Percentiles rank a stretch among this genome's conserved stretches.
phyloP scores from a whole-genome alignment of 2,888 invertebrate species.

The Anodontia alba region DNA sequence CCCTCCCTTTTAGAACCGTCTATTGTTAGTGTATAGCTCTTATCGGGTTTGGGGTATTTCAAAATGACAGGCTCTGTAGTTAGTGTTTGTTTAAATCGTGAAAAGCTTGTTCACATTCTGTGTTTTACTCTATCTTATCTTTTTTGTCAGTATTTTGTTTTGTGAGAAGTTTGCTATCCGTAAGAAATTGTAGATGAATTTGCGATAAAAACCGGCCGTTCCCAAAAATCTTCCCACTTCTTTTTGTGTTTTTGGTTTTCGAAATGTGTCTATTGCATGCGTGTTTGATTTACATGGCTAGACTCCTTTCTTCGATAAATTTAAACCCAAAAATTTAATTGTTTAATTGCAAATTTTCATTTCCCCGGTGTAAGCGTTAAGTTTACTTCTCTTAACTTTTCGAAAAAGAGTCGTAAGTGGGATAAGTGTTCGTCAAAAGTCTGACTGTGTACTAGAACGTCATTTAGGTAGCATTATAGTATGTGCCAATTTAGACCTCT shows the following conservation, averaged over 20 bases:
- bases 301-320: background rate
- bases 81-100: background rate
- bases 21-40: background rate
- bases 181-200: background rate
- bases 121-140: background rate
- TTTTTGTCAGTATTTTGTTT: background rate
- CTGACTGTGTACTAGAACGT: background rate
- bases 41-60: background rate
- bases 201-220: background rate
- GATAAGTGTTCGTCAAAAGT: background rate
- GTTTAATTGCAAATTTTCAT: background rate
- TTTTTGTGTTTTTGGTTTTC: slow-evolving; percentile 13
- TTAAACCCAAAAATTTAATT: background rate
- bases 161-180: background rate
- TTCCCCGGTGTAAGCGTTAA: background rate
- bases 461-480: background rate
- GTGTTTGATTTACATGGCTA: background rate
- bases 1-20: background rate
- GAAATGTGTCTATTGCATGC: background rate
- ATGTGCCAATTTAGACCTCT: background rate
- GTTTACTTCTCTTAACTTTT: background rate
- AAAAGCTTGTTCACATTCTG: background rate
- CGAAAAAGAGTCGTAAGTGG: background rate
- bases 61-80: background rate
- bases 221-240: background rate